Base-by-base conservation (phyloP, 2,113 vertebrate species). In the Salminus brasiliensis region DNA sequence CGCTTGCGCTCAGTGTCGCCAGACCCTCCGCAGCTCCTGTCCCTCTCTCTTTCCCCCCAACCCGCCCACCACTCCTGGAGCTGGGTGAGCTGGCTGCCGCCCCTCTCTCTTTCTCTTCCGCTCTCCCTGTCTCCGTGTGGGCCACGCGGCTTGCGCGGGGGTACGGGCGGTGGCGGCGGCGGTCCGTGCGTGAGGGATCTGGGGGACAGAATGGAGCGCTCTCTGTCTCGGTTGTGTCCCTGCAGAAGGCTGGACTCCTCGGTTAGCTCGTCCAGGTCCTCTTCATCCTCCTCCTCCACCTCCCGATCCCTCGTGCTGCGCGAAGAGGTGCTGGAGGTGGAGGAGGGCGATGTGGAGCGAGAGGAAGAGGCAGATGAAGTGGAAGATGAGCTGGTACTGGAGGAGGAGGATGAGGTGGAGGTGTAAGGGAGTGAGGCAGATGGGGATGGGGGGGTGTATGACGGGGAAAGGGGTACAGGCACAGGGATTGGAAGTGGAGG, bases 21-120 rank as follows among this genome's bases (percentile, higher is more conserved):
- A 76, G 43, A 81, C 3, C 73, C 72, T 72, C 72, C 84, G 1
- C 85, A 75, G 23, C 78, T 82, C 52, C 88, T 85, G 30, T 90
- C 80, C 21, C 80, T 86, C 80, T 93, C 92, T 72, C 92, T 87
- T 57, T 94, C 93, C 16, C 88, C 93, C 93, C 93, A 93, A 74
- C 92, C 92, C 25, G 92, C 92, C 93, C 93, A 93, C 93, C 93
- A 94, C 79, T 94, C 92, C 78, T 94, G 93, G 65, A 94, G 91
- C 87, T 94, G 93, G 59, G 91, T 89, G 76, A 93, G 84, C 76
- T 94, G 93, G 85, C 93, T 93, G 15, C 92, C 91, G 0, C 91
- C 93, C 72, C 92, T 86, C 63, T 93, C 93, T 76, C 92, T 84
- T 62, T 88, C 90, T 23, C 90, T 82, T 39, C 88, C 89, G 73